Base-by-base conservation (phyloP, 2,888 invertebrate species). In the Myopa testacea region DNA sequence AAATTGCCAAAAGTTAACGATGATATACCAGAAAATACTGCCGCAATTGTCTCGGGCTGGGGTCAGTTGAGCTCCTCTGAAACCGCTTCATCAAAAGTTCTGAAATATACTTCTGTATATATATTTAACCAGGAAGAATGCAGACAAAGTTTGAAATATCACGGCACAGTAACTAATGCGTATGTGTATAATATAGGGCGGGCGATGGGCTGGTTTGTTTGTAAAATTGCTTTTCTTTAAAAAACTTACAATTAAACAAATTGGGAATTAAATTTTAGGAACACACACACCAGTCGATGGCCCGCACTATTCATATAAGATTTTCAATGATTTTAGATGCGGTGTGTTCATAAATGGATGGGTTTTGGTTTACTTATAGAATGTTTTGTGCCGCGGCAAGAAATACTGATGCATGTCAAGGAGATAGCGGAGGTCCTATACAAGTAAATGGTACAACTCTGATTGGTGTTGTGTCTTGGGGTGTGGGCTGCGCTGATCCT, bases 401-500 rank as follows among this genome's bases (percentile, higher is more conserved):
- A 67, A 83, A 83, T 67, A 86, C 86, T 40, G 88, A 88, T 80
- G 88, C 88, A 1, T 88, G 88, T 74, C 88, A 88, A 78, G 88
- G 88, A 10, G 88, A 88, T 76, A 88, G 88, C 72, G 88, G 88
- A 50, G 88, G 88, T 7, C 88, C 88, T 38, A 84, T 88, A 37
- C 85, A 82, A 60, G 77, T 82, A 0, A 80, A 86, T 68, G 85
- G 84, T n/a, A 82, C 80, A 5, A 26, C 26, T 6, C 81, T 88
- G 0, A 85, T 88, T 75, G 88, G 88, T 6, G 81, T 88, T 10
- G 88, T 88, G 1, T 88, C 88, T 19, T 88, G 88, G 88, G 88
- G 88, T 37, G 86, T 88, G 12, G 87, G 88, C 4, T 88, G 88
- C 74, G 88, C 88, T 71, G 87, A 88, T 85, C 88, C 88, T 1